Conservation (phyloP, 2,113 vertebrate genomes). For the Dipodomys stephensi region DNA sequence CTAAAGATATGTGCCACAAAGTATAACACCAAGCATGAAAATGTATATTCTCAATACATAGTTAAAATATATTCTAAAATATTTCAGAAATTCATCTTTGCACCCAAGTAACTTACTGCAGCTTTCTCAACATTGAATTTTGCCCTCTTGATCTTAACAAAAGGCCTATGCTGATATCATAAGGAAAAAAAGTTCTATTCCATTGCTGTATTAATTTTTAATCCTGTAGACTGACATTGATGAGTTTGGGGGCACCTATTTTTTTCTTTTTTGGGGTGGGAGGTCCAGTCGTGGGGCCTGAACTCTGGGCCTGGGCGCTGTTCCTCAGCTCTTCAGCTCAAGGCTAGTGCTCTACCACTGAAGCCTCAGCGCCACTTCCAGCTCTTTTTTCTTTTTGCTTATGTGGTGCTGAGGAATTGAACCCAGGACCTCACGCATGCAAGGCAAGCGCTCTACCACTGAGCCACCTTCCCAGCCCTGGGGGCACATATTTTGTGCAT, state of each 20-base stretch:
- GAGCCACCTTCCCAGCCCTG: no score
- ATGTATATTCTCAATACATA: neutral
- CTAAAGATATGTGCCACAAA: neutral
- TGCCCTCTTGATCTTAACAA: neutral
- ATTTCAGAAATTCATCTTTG: neutral
- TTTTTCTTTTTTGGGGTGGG: no score
- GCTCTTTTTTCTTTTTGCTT: no score
- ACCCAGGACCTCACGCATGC: no score
- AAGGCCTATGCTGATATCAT: neutral
- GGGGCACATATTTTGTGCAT: no score
- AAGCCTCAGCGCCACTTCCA: no score
- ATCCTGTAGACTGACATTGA: neutral
- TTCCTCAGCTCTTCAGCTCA: no score
- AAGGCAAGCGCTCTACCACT: no score
- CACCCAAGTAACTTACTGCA: neutral
- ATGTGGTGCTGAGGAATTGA: no score
- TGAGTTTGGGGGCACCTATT: neutral
- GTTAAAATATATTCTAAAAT: constrained; percentile 13
- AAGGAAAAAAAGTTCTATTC: neutral
- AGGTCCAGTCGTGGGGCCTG: no score
- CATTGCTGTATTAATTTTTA: neutral
- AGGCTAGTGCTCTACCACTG: no score
- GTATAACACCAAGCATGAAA: neutral
- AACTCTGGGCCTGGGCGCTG: no score
- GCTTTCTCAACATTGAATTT: neutral